These are phyloP conservation scores for Halesus radiatus DNA, from an alignment of 1,140 invertebrate species.

Conservation along the genomic window DNA sequence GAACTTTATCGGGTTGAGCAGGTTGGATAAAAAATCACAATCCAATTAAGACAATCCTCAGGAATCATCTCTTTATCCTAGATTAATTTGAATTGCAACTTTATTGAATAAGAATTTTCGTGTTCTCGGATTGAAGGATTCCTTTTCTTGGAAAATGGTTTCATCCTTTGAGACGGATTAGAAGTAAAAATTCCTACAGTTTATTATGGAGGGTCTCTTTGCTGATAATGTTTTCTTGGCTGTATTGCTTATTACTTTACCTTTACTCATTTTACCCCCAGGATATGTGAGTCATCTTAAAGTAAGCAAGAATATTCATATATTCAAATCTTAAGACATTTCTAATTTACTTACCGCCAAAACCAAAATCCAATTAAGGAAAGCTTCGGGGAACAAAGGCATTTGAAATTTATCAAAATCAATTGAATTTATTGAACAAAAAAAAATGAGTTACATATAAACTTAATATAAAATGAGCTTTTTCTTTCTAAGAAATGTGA, in stretches of 20 bases:
- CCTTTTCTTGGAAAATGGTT: background rate
- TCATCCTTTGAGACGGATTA: background rate
- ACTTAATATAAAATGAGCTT: too few relatives aligned
- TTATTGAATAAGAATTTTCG: constrained; percentile 1
- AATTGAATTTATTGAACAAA: too few relatives aligned
- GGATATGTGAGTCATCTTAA: background rate
- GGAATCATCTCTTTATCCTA: background rate
- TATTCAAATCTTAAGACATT: background rate
- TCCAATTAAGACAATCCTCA: background rate
- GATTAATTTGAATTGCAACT: constrained; percentile 1
- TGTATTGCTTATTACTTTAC: too few relatives aligned
- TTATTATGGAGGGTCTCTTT: background rate
- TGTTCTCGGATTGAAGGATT: constrained; percentile 1
- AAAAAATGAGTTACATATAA: too few relatives aligned
- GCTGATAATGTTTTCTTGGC: background rate
- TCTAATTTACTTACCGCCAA: background rate
- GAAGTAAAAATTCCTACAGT: background rate
- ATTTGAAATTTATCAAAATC: background rate
- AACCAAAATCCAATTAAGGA: background rate
- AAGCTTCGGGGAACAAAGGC: background rate
- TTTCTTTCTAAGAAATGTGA: too few relatives aligned
- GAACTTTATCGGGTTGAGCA: background rate
- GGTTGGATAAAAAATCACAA: background rate
- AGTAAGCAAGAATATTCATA: background rate
- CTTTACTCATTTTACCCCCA: too few relatives aligned